Evolutionary conservation across 2,888 invertebrate species (phyloP).

Genomic region (Eilema sororculum): DNA sequence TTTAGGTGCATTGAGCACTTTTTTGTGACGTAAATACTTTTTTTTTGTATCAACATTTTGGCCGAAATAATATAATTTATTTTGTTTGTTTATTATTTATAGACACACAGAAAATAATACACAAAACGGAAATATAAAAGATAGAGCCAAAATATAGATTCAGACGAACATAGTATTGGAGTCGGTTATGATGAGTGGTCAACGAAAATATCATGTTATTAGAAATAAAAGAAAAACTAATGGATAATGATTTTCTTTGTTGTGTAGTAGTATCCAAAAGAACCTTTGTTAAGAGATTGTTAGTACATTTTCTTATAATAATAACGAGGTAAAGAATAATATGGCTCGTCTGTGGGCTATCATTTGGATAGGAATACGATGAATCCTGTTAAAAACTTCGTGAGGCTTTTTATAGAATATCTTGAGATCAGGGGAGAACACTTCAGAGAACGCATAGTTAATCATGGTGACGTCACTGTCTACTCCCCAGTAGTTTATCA

Average conservation of each 20-base stretch:
- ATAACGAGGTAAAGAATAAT: neutral
- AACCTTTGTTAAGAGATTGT: neutral
- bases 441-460: neutral
- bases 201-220: neutral
- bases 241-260: neutral
- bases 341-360: neutral
- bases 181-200: too few species aligned
- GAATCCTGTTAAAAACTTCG: neutral
- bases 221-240: neutral
- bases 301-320: neutral
- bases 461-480: neutral
- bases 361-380: neutral
- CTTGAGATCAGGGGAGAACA: neutral
- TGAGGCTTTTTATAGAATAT: neutral
- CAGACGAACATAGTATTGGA: too few species aligned
- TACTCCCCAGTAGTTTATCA: neutral
- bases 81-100: too few species aligned
- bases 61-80: too few species aligned
- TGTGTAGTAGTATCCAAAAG: neutral
- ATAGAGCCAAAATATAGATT: too few species aligned
- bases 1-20: too few species aligned
- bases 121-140: too few species aligned
- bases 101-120: too few species aligned
- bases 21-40: too few species aligned
- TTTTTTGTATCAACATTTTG: too few species aligned